A percentile compares a stretch with the other conserved stretches of the same genome.
These are phyloP conservation scores for Drosophila kurseongensis DNA, from an alignment of 1,140 invertebrate species.

Conservation along the genomic window DNA sequence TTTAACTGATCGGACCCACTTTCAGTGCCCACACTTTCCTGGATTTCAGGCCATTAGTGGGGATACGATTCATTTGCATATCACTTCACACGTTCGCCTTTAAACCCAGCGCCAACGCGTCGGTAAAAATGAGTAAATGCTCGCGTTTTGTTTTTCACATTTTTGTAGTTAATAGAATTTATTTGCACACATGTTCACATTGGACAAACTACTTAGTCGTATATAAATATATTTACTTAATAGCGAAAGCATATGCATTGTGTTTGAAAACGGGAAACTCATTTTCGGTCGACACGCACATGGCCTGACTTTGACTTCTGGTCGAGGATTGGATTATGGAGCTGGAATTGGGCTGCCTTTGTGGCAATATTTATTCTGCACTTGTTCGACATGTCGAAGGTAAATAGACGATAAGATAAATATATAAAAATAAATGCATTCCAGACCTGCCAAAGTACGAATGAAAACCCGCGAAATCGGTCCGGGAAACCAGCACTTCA, in stretches of 20 bases:
- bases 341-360: slow-evolving; percentile 40
- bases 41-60: slow-evolving; percentile 16
- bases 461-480: slow-evolving; percentile 24
- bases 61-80: slow-evolving; percentile 32
- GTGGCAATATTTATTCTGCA: slow-evolving; percentile 67
- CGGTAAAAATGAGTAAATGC: slow-evolving; percentile 26
- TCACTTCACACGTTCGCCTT: slow-evolving; percentile 31
- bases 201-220: slow-evolving; percentile 52
- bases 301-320: slow-evolving; percentile 40
- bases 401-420: slow-evolving; percentile 78
- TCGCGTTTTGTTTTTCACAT: slow-evolving; percentile 38
- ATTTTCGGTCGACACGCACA: slow-evolving; percentile 52
- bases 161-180: slow-evolving; percentile 66
- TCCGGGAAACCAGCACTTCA: slow-evolving; percentile 25
- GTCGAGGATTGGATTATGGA: slow-evolving; percentile 45
- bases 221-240: slow-evolving; percentile 69
- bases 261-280: slow-evolving; percentile 50
- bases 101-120: neutral
- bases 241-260: slow-evolving; percentile 64
- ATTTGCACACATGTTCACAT: slow-evolving; percentile 82
- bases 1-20: neutral
- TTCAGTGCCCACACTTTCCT: neutral
- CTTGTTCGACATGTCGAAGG: slow-evolving; percentile 64
- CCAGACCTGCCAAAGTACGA: slow-evolving; percentile 51
- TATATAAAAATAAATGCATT: slow-evolving; percentile 63